phyloP scores from a whole-genome alignment of 2,797 vertebrate species.

The Notoglanidium macrostoma region DNA sequence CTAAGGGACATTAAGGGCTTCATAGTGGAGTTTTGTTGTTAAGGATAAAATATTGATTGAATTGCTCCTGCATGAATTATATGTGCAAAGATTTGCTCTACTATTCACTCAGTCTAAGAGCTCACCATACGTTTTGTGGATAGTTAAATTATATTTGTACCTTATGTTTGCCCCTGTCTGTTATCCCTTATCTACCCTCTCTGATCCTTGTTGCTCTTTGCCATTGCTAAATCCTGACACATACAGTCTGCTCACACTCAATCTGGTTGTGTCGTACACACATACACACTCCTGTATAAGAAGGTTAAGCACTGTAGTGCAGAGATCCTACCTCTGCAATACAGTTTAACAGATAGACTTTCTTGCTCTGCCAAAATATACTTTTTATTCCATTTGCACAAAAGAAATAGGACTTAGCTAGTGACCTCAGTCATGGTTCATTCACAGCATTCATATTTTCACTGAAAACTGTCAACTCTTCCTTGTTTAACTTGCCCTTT shows the following conservation, averaged over 20 bases:
- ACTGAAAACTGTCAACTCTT: constrained; percentile 11
- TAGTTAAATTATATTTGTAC: constrained; percentile 7
- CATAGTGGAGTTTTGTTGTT: constrained; percentile 2
- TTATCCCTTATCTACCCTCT: constrained; percentile 24
- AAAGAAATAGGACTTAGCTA: background rate
- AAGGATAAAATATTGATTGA: constrained; percentile 9
- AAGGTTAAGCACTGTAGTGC: background rate
- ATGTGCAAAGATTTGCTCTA: constrained; percentile 14
- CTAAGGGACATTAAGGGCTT: background rate
- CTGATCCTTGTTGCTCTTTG: constrained; percentile 41
- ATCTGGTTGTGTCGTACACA: background rate
- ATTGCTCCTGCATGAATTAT: constrained; percentile 11
- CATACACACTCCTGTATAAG: background rate
- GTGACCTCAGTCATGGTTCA: constrained; percentile 25
- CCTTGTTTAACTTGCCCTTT: constrained; percentile 27
- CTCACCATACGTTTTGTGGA: constrained; percentile 5
- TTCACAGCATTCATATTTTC: constrained; percentile 29
- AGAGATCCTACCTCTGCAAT: background rate
- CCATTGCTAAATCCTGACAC: background rate
- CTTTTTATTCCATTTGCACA: constrained; percentile 32
- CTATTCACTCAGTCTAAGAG: background rate
- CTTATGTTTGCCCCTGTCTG: constrained; percentile 8
- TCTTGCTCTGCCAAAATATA: constrained; percentile 41
- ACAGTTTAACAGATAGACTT: background rate
- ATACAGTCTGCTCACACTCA: constrained; percentile 26